Base-by-base conservation (phyloP, 2,113 vertebrate species). In the Dasypus novemcinctus region DNA sequence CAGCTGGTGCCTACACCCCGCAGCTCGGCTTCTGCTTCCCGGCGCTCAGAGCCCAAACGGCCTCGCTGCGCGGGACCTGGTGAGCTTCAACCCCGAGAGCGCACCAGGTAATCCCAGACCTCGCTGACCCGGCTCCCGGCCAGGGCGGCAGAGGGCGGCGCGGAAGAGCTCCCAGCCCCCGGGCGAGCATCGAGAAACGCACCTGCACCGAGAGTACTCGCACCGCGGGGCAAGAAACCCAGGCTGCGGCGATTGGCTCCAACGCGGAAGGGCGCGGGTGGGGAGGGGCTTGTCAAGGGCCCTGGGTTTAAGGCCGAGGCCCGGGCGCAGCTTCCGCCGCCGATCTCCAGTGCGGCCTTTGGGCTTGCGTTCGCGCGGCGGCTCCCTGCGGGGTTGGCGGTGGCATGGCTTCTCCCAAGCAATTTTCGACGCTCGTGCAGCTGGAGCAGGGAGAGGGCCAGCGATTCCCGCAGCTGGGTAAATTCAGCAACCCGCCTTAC, bases 281-380 rank as follows among this genome's bases (percentile, higher is more conserved):
- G 66, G 80, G 85, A 46, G 76, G 86, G 7, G 81, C 90, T 36
- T 27, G 27, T 36, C 36, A 20, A 59, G 41, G 17, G 43, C 63
- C 41, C 33, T 84, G 68, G 8, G 91, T 90, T 84, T 83, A 69
- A 59, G 41, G 71, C 23, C 23, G 27, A 0, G 17, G 54, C 3
- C 0, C 0, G 0, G 1, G 4, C 1, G 1, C 8, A 3, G 13
- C 33, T 10, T 21, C 49, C 1, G 3, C 8, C 1, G 4, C 20
- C 5, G 7, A 3, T 15, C n/a, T 27, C 23, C 9, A 5, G 29
- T 31, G 2, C 14, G 0, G 25, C 7, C 23, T 17, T 3, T 0
- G 0, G 5, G 7, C 10, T 52, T 3, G 7, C 57, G 1, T 1
- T 14, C 0, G 7, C 13, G 1, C 9, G 1, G 1, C 2, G 0